Base-by-base conservation (phyloP, 1,140 invertebrate genomes). In the Drosophila suzukii region DNA sequence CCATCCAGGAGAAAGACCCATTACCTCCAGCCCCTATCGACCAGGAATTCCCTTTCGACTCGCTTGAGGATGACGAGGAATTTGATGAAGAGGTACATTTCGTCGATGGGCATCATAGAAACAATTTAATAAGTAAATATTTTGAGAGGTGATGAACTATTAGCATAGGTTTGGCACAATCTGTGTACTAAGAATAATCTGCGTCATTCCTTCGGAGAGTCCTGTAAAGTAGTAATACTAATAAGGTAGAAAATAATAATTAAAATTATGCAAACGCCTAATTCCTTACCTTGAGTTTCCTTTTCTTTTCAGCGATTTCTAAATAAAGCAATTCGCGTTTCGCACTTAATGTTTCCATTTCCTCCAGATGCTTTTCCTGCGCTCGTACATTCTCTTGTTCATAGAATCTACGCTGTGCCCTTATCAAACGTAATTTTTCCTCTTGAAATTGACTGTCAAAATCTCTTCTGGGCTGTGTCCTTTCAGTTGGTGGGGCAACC, bases 281-380 rank as follows among this genome's bases (percentile, higher is more conserved):
- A 4, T 6, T n/a, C 8, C 30, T 34, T 59, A 59, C 43, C n/a
- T 24, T 15, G 1, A 62, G 11, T 34, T 43, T 62, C 3, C 27
- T 3, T 32, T 44, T 62, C 6, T 62, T 62, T 62, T 62, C 51
- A 6, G 60, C 17, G 11, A 62, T 62, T 62, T 62, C 60, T 20
- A 62, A 24, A 11, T 24, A 55, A 1, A 62, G 30, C 0, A 62
- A 11, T 17, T 62, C 50, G 8, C 38, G 60, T 15, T 55, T 56
- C 6, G 51, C 60, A 5, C 27, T 43, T 3, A 62, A 24, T 2
- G 39, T 56, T 43, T 55, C 30, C 60, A 62, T 62, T 62, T 62
- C 50, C 39, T 43, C 27, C 27, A 20, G 10, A 13, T 62, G 60
- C 6, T 44, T 62, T n/a, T 62, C 51, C 39, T 55, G 60, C 2